Evolutionary conservation across 2,113 vertebrate genomes (phyloP).

Genomic region (Gorilla gorilla): DNA sequence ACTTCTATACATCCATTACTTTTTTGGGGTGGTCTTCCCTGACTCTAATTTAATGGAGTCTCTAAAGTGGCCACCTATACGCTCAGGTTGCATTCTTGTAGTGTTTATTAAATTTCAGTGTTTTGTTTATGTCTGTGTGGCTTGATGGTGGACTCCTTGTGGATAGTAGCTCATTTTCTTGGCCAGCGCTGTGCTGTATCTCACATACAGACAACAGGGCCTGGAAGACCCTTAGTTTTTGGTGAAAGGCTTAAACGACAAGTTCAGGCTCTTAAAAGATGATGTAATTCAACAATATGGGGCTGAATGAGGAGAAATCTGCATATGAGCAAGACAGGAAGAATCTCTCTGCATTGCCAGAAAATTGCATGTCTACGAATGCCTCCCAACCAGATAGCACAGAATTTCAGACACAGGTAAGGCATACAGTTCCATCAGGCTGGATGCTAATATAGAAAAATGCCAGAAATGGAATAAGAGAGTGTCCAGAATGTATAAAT

Average conservation of each 20-base stretch:
- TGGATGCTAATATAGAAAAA: neutral
- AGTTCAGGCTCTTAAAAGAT: neutral
- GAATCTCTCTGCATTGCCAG: too few species aligned
- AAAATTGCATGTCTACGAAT: neutral
- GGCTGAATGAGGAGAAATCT: neutral
- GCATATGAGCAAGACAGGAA: accelerated
- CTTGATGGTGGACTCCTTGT: neutral
- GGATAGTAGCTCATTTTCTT: neutral
- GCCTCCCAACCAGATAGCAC: neutral
- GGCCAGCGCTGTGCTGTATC: neutral
- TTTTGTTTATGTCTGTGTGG: neutral
- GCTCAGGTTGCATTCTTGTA: neutral
- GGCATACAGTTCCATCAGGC: accelerated
- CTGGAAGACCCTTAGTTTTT: neutral
- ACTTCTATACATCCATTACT: neutral
- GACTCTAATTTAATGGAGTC: neutral
- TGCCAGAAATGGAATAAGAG: neutral
- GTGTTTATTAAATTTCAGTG: neutral
- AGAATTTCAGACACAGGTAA: too few species aligned
- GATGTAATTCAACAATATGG: neutral
- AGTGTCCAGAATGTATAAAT: accelerated
- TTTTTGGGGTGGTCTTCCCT: neutral
- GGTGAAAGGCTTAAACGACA: neutral
- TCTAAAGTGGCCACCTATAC: neutral
- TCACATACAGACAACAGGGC: neutral